Conservation (phyloP, 2,888 invertebrate species). For the Epirrhoe alternata region DNA sequence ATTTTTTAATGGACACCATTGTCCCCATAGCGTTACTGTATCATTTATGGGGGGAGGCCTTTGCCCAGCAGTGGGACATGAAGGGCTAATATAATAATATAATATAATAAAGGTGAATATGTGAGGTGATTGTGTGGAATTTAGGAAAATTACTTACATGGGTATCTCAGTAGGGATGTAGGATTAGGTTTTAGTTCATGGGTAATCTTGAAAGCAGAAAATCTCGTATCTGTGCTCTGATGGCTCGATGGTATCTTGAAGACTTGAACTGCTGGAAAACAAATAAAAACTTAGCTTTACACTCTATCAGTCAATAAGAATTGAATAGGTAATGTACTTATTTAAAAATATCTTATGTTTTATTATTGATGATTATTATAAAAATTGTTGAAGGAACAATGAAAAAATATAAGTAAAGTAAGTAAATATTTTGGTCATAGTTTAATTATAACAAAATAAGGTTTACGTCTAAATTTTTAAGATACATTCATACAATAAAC, state of each 20-base stretch:
- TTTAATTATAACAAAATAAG: constrained; percentile 39
- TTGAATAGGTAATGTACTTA: background rate
- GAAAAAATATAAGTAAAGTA: constrained; percentile 10
- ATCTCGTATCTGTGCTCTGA: background rate
- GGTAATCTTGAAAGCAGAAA: constrained; percentile 5
- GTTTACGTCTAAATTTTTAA: constrained; percentile 36
- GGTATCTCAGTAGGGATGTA: background rate
- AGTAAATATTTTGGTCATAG: constrained; percentile 34
- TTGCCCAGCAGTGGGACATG: too few species aligned
- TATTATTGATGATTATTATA: too few species aligned
- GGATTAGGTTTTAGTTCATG: background rate
- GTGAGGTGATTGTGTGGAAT: too few species aligned
- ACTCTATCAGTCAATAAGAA: background rate
- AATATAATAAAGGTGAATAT: background rate
- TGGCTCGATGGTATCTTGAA: background rate
- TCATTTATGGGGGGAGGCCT: too few species aligned
- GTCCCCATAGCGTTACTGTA: too few species aligned
- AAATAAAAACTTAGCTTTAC: constrained; percentile 1
- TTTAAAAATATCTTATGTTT: too few species aligned
- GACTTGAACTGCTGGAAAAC: constrained; percentile 17
- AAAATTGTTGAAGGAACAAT: background rate
- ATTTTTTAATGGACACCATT: too few species aligned
- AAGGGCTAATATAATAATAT: too few species aligned
- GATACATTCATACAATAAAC: constrained; percentile 22
- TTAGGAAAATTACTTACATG: constrained; percentile 14